Conservation (phyloP, 2,113 vertebrate genomes). For the western clawed frog (Xenopus tropicalis) region UCB_Xtro_10.0 CM004448.2:15933501-15934000, state of each 20-base stretch:
- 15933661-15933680: conserved; percentile 21
- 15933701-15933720: conserved; percentile 4
- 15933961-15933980: no score
- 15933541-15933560: background rate
- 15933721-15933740: conserved; percentile 15
- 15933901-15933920: no score
- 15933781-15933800: no score
- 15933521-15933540: background rate
- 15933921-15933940: no score
- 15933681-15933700: conserved; percentile 9
- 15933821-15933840: no score
- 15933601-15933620: conserved; percentile 26
- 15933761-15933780: background rate
- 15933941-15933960: no score
- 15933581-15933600: conserved; percentile 5
- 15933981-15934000: no score
- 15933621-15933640: conserved; percentile 16
- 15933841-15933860: no score
- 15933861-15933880: no score
- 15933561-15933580: conserved; percentile 7
- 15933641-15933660: conserved; percentile 21
- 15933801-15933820: no score
- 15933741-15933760: conserved; percentile 1
- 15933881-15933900: no score
- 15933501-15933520: no score